Evolutionary conservation across 2,113 vertebrate species (phyloP), one percentile per base, ranked within the genome.

Genomic region (Bubo blakistoni): DNA sequence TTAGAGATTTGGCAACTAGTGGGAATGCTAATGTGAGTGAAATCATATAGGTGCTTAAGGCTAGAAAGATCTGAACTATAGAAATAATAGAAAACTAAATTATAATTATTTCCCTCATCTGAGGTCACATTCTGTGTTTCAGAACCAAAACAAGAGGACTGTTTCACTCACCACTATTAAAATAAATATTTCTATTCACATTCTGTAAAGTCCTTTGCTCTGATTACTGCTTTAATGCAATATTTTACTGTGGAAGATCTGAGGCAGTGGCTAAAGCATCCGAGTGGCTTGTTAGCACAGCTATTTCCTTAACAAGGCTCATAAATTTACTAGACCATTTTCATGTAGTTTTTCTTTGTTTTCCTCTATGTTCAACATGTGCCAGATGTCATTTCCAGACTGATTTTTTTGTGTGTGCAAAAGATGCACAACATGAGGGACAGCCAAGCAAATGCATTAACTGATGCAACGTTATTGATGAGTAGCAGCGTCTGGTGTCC

Each of bases 401-500:
- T 44, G 82, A 58, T 27, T 59, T 70, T 26, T 80, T 16, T 32
- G 38, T 52, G 46, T 10, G 26, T 49, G 88, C 67, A 89, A 89
- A 86, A 76, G 94, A 86, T 29, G 66, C 77, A 54, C 62, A 61
- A 12, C 66, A 16, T 5, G 82, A 80, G 81, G 81, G 90, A 74
- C 69, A 84, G 77, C 83, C 88, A 81, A 77, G 96, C 30, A 54
- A 88, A 67, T 3, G 57, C 87, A 66, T 58, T 58, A 77, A 67
- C 0, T 32, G 80, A 47, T 81, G 81, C 36, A 46, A 44, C 80
- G 70, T 46, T 29, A 26, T 6, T 59, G 95, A 54, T 79, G 94
- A 93, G 95, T 17, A 91, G 89, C 91, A 66, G 93, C 7, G 52
- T 42, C 78, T 89, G 95, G 84, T 55, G 93, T 76, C 69, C 58